Percentiles rank a stretch among this genome's conserved stretches.
phyloP scores from a whole-genome alignment of 2,797 vertebrate genomes.

The Enteromius viviparus region DNA sequence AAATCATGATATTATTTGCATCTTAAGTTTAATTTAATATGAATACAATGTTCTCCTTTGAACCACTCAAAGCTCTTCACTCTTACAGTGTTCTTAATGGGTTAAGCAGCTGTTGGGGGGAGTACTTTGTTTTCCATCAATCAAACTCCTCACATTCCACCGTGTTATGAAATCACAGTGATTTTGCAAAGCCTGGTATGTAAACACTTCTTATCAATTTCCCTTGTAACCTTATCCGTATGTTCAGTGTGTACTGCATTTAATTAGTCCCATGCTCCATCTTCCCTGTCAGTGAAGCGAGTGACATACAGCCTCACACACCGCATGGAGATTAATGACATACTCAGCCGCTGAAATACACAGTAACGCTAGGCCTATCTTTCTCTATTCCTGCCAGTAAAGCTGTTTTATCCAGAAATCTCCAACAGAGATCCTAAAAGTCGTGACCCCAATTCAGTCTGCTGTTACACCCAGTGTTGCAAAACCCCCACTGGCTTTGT shows the following conservation, averaged over 20 bases:
- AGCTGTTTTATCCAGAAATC: slow-evolving; percentile 3
- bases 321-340: background rate
- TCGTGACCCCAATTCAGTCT: slow-evolving; percentile 17
- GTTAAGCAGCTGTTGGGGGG: slow-evolving; percentile 5
- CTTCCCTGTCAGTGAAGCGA: background rate
- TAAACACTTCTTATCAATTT: slow-evolving; percentile 32
- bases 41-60: background rate
- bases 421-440: background rate
- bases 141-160: slow-evolving; percentile 21
- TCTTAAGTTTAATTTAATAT: background rate
- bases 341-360: background rate
- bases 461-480: background rate
- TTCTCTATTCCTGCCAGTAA: background rate
- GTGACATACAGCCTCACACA: background rate
- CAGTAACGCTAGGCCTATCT: background rate
- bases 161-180: slow-evolving; percentile 7
- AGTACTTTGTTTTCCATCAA: slow-evolving; percentile 2
- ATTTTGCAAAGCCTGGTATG: slow-evolving; percentile 30
- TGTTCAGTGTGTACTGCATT: slow-evolving; percentile 10
- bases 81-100: slow-evolving; percentile 1
- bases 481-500: background rate
- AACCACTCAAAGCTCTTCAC: background rate
- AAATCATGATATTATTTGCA: background rate
- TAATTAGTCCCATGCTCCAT: slow-evolving; percentile 26
- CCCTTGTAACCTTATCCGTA: background rate